Conservation (phyloP, 1,140 invertebrate species). For the Melitaea cinxia region DNA sequence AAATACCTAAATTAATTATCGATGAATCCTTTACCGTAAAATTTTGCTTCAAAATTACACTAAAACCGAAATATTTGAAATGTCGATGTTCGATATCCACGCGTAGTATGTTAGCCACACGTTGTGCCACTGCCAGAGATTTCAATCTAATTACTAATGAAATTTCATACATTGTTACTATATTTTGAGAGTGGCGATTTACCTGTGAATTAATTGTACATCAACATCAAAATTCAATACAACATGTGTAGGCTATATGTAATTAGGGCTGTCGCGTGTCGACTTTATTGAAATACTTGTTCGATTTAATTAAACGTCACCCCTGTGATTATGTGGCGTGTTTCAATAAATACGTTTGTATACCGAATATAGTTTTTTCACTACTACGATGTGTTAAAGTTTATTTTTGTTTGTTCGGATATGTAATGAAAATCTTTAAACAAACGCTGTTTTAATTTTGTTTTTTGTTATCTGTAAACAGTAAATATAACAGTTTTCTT, state of each 20-base stretch:
- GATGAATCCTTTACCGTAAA: not conserved
- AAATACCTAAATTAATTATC: not conserved
- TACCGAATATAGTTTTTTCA: slow-evolving; percentile 16
- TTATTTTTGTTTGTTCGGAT: not conserved
- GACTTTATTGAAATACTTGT: slow-evolving; percentile 42
- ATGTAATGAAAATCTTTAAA: not conserved
- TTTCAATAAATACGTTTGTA: slow-evolving; percentile 42
- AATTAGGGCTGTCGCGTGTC: slow-evolving; percentile 47
- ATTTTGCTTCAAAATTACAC: not conserved
- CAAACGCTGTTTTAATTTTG: not conserved
- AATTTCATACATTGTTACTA: slow-evolving; percentile 48
- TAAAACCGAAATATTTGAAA: slow-evolving; percentile 15
- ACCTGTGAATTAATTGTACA: slow-evolving; percentile 51
- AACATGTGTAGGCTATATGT: slow-evolving; percentile 15
- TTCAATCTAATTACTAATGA: slow-evolving; percentile 44
- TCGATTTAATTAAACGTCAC: slow-evolving; percentile 48
- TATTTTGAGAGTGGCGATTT: slow-evolving; percentile 50
- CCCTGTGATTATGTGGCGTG: slow-evolving; percentile 43
- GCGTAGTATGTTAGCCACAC: slow-evolving; percentile 9
- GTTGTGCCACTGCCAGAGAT: slow-evolving; percentile 21
- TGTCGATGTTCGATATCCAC: slow-evolving; percentile 6
- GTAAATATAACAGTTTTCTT: too few relatives aligned
- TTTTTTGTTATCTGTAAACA: too few relatives aligned
- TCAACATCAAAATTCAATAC: slow-evolving; percentile 38
- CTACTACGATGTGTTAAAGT: not conserved